Percentiles rank a stretch among this genome's conserved stretches.
These are phyloP conservation scores for Colletes latitarsis DNA, from an alignment of 1,140 invertebrate genomes.

Conservation along the genomic window DNA sequence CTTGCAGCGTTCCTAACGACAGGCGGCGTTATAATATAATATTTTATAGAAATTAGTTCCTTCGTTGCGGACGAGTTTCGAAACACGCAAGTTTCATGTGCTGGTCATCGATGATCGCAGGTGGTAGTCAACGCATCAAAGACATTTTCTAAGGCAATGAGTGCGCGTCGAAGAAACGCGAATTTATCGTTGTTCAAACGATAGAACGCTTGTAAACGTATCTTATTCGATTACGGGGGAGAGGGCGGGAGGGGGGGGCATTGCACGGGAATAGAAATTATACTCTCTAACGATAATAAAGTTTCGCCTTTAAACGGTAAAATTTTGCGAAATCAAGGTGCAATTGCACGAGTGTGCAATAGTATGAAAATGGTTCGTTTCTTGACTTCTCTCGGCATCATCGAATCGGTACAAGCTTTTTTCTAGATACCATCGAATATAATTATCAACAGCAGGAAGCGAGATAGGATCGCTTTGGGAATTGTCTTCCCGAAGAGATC, in stretches of 20 bases:
- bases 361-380: conserved; percentile 8
- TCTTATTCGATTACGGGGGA: background rate
- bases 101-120: too few relatives aligned
- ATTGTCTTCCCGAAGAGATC: conserved; percentile 77
- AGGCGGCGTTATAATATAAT: too few relatives aligned
- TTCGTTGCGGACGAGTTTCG: too few relatives aligned
- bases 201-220: background rate
- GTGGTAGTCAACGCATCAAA: too few relatives aligned
- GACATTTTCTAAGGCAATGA: too few relatives aligned
- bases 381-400: conserved; percentile 16
- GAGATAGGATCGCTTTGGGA: conserved; percentile 77
- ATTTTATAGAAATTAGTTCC: too few relatives aligned
- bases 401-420: conserved; percentile 35
- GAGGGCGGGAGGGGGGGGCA: background rate
- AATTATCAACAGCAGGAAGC: conserved; percentile 74
- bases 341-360: background rate
- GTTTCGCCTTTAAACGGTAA: too few relatives aligned
- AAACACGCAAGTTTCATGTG: too few relatives aligned
- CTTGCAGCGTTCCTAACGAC: too few relatives aligned
- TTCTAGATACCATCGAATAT: conserved; percentile 71
- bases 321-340: background rate
- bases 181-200: background rate
- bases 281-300: background rate
- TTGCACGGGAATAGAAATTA: too few relatives aligned
- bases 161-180: background rate